These are phyloP conservation scores for Cnemophilus loriae DNA, from an alignment of 2,113 vertebrate genomes.

Conservation along the genomic window DNA sequence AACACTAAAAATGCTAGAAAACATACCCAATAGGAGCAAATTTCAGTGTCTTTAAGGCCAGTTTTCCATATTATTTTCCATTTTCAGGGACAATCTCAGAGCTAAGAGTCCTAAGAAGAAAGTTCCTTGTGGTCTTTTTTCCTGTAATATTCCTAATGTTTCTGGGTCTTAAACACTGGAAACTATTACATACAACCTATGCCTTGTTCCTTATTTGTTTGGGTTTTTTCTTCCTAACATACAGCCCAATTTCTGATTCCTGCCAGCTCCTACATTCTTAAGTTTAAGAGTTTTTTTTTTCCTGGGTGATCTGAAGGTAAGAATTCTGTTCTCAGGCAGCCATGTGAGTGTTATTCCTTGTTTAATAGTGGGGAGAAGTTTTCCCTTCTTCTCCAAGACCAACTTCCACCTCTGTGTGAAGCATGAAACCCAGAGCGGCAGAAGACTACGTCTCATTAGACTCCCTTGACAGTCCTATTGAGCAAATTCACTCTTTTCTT, in stretches of 20 bases:
- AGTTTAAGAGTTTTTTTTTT: background rate
- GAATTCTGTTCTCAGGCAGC: background rate
- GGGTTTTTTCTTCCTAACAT: background rate
- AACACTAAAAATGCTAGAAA: background rate
- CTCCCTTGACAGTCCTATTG: background rate
- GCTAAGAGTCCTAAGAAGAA: background rate
- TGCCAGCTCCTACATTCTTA: background rate
- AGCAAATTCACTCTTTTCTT: background rate
- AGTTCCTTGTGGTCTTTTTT: background rate
- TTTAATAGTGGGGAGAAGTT: background rate
- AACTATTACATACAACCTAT: background rate
- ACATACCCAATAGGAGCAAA: background rate
- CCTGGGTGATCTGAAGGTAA: background rate
- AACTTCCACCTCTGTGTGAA: background rate
- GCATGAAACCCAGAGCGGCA: background rate
- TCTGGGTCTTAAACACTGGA: background rate
- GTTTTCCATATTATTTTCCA: background rate
- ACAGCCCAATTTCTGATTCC: background rate
- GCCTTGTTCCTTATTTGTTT: background rate
- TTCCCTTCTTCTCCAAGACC: background rate
- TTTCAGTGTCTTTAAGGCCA: background rate
- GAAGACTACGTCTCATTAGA: background rate
- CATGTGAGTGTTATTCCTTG: background rate
- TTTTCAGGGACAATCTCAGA: background rate
- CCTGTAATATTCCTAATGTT: background rate